Conservation (phyloP, 1,140 invertebrate species). For the Drosophila navojoa region DNA sequence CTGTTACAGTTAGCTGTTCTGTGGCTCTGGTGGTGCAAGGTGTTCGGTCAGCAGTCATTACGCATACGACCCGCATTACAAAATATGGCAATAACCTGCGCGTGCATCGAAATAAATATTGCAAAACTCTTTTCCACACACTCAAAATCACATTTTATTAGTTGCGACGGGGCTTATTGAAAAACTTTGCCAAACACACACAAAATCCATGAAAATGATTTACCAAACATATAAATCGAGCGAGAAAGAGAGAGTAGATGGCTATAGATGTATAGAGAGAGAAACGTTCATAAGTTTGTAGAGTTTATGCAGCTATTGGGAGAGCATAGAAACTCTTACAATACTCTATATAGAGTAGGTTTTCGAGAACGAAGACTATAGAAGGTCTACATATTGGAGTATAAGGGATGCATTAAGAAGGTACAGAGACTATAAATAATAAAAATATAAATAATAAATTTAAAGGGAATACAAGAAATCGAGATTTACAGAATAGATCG, state of each 20-base stretch:
- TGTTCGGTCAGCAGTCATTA: neutral
- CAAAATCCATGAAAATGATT: neutral
- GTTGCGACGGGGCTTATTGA: slow-evolving; percentile 51
- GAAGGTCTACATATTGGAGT: too few species aligned
- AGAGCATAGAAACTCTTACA: too few species aligned
- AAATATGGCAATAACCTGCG: slow-evolving; percentile 2
- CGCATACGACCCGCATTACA: slow-evolving; percentile 4
- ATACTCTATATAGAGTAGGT: too few species aligned
- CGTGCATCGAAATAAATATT: slow-evolving; percentile 12
- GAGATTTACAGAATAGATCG: too few species aligned
- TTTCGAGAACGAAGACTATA: too few species aligned
- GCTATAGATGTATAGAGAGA: too few species aligned
- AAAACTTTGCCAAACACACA: slow-evolving; percentile 52
- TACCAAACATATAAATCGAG: neutral
- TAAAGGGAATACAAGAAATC: too few species aligned
- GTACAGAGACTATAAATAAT: too few species aligned
- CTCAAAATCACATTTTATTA: slow-evolving; percentile 29
- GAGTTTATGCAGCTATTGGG: too few species aligned
- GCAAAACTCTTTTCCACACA: slow-evolving; percentile 2
- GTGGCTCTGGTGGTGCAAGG: neutral
- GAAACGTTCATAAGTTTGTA: neutral
- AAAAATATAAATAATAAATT: too few species aligned
- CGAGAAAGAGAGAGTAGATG: neutral
- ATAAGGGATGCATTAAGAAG: too few species aligned
- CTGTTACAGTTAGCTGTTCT: slow-evolving; percentile 12